phyloP scores from a whole-genome alignment of 2,797 vertebrate genomes.

The Aldrovandia affinis region DNA sequence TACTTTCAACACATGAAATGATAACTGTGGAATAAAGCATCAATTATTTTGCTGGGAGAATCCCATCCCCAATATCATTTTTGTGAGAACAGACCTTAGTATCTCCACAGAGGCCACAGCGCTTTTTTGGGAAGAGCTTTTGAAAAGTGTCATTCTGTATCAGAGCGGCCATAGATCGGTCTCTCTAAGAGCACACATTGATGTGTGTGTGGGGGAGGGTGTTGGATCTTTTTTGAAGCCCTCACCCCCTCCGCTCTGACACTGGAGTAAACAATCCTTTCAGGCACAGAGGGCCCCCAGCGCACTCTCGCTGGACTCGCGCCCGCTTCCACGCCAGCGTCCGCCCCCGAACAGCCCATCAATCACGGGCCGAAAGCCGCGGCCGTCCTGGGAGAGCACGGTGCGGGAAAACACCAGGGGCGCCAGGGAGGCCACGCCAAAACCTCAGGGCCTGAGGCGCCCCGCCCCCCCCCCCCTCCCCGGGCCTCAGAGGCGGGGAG shows the following conservation, averaged over 20 bases:
- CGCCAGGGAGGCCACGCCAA: background rate
- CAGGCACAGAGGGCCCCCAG: slow-evolving; percentile 13
- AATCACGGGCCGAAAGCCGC: slow-evolving; percentile 58
- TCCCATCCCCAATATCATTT: background rate
- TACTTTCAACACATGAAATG: background rate
- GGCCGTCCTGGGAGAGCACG: background rate
- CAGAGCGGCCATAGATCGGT: background rate
- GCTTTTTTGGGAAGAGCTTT: slow-evolving; percentile 23
- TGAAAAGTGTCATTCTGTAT: slow-evolving; percentile 31
- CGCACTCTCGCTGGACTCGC: slow-evolving; percentile 33
- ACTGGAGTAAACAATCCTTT: background rate
- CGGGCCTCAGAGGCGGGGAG: background rate
- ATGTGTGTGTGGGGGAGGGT: background rate
- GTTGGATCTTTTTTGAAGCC: slow-evolving; percentile 44
- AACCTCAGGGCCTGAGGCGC: background rate
- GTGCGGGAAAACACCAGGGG: background rate
- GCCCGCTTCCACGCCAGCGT: slow-evolving; percentile 51
- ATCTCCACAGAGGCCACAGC: background rate
- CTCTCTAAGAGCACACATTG: background rate
- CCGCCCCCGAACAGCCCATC: slow-evolving; percentile 58
- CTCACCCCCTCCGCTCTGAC: slow-evolving; percentile 35
- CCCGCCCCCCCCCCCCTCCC: background rate
- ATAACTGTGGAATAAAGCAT: background rate
- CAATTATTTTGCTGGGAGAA: background rate
- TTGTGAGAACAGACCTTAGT: background rate